Evolutionary conservation across 2,113 vertebrate genomes (phyloP).

Genomic region (Chloroceryle aenea): DNA sequence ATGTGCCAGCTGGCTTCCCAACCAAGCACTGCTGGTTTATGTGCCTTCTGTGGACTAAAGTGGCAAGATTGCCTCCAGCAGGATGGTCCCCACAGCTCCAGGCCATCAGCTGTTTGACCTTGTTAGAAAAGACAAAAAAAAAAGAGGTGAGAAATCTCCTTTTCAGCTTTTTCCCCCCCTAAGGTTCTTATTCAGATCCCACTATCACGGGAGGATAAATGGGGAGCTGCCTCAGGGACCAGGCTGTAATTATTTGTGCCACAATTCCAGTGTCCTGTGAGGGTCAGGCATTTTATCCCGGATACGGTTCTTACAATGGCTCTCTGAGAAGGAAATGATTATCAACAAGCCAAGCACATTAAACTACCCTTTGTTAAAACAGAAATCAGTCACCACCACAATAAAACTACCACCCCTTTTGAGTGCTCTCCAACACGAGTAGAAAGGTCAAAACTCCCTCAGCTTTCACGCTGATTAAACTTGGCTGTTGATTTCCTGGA

Average conservation of each 20-base stretch:
- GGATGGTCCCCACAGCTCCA: neutral
- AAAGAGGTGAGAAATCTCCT: neutral
- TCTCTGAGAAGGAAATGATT: neutral
- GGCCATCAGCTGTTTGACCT: neutral
- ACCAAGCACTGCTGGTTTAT: rapidly evolving
- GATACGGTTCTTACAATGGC: neutral
- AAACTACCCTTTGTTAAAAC: neutral
- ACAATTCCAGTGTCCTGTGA: neutral
- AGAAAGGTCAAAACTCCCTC: neutral
- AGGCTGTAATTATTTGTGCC: neutral
- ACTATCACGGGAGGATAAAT: neutral
- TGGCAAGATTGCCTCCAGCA: neutral
- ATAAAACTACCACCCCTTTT: neutral
- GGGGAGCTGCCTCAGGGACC: neutral
- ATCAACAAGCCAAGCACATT: neutral
- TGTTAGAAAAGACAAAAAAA: neutral
- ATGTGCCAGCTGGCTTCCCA: neutral
- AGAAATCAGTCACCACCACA: neutral
- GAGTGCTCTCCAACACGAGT: neutral
- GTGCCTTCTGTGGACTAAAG: neutral
- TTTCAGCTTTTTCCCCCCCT: rapidly evolving
- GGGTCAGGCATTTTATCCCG: neutral
- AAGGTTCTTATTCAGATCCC: neutral
- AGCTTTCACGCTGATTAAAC: neutral
- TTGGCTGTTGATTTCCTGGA: neutral